Evolutionary conservation across 2,888 invertebrate species (phyloP).

Genomic region (Dryadula phaetusa): DNA sequence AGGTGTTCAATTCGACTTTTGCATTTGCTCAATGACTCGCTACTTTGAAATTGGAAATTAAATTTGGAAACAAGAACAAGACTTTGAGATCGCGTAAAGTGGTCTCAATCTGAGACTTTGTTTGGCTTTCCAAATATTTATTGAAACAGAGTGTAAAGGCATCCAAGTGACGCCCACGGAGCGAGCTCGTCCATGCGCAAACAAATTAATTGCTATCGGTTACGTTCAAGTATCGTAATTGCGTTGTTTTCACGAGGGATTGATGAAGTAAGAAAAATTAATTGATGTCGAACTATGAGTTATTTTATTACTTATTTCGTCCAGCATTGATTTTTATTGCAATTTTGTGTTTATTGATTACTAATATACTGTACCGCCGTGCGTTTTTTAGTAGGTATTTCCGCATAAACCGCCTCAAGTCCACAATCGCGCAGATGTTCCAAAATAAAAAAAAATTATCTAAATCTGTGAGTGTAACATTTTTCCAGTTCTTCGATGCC

Average conservation of each 20-base stretch:
- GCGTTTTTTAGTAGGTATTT: too few species aligned
- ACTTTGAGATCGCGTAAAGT: not conserved
- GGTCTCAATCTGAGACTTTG: conserved; percentile 17
- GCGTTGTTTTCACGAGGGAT: conserved; percentile 71
- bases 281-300: conserved; percentile 58
- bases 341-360: too few species aligned
- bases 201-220: conserved; percentile 77
- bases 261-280: conserved; percentile 80
- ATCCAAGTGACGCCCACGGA: conserved; percentile 24
- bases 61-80: conserved; percentile 11
- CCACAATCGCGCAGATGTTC: too few species aligned
- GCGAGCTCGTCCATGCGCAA: conserved; percentile 29
- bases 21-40: not conserved
- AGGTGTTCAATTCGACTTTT: not conserved
- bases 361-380: too few species aligned
- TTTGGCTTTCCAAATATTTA: conserved; percentile 31
- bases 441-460: too few species aligned
- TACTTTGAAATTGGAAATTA: not conserved
- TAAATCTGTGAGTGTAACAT: too few species aligned
- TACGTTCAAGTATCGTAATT: conserved; percentile 76
- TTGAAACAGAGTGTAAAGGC: conserved; percentile 27
- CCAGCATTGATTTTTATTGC: conserved; percentile 45
- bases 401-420: too few species aligned
- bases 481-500: too few species aligned
- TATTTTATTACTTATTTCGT: conserved; percentile 16